phyloP scores from a whole-genome alignment of 2,888 invertebrate species.

The Lasioglossum oenotherae region DNA sequence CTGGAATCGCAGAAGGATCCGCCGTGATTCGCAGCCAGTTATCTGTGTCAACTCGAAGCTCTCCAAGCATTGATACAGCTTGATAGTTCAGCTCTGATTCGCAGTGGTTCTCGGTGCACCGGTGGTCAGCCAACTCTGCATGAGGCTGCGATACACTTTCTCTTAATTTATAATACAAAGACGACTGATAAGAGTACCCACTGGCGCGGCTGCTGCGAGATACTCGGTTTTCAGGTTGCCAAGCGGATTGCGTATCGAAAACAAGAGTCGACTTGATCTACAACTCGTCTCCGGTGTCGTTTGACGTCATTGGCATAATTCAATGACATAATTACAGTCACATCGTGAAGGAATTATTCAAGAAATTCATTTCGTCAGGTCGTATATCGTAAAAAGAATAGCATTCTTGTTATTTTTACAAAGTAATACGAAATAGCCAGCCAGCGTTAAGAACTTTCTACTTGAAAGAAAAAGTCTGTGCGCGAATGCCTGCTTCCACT shows the following conservation, averaged over 20 bases:
- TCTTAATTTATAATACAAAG: constrained; percentile 75
- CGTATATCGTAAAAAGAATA: background rate
- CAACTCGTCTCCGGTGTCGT: background rate
- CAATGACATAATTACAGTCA: too few relatives aligned
- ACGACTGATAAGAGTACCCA: constrained; percentile 59
- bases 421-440: background rate
- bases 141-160: constrained; percentile 73
- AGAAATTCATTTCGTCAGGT: background rate
- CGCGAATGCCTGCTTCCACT: background rate
- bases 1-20: background rate
- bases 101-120: constrained; percentile 49
- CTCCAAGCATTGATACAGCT: constrained; percentile 74
- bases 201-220: constrained; percentile 22
- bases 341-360: too few relatives aligned
- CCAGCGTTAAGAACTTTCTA: background rate
- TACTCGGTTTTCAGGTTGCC: constrained; percentile 26
- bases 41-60: constrained; percentile 74
- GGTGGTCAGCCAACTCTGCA: constrained; percentile 25
- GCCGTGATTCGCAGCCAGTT: constrained; percentile 46
- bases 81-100: constrained; percentile 82
- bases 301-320: too few relatives aligned
- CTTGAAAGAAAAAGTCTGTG: background rate
- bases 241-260: constrained; percentile 34
- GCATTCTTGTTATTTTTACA: background rate
- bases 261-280: background rate